A percentile compares a stretch with the other conserved stretches of the same genome.
Evolutionary conservation across 2,888 invertebrate genomes (phyloP).

Genomic region (Mythimna pallens): DNA sequence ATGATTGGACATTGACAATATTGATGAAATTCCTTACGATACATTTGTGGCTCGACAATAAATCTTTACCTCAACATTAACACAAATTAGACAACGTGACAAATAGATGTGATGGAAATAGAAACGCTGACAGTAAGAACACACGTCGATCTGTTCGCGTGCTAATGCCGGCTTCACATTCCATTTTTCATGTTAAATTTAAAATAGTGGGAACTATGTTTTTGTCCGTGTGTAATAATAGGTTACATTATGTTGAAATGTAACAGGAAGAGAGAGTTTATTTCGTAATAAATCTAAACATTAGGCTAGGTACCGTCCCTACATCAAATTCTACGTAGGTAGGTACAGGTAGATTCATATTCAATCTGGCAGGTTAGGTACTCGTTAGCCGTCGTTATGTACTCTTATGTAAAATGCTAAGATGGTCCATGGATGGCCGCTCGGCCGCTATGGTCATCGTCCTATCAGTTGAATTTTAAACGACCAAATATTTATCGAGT

Average conservation of each 20-base stretch:
- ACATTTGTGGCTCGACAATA: constrained; percentile 71
- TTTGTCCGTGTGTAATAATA: constrained; percentile 66
- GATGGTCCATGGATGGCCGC: constrained; percentile 18
- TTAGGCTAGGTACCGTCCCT: constrained; percentile 1
- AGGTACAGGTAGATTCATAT: neutral
- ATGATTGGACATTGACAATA: constrained; percentile 18
- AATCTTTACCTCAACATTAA: constrained; percentile 85
- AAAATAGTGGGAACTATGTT: constrained; percentile 77
- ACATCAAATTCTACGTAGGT: constrained; percentile 28
- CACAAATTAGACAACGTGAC: constrained; percentile 89
- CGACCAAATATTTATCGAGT: constrained; percentile 75
- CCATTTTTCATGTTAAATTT: constrained; percentile 89
- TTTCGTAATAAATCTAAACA: constrained; percentile 28
- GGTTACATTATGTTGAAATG: constrained; percentile 62
- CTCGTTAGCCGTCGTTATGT: constrained; percentile 1
- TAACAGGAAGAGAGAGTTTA: constrained; percentile 52
- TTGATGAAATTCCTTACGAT: constrained; percentile 40
- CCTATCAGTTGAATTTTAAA: constrained; percentile 59
- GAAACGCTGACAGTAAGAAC: constrained; percentile 86
- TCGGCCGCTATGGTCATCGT: constrained; percentile 17
- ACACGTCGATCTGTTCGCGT: constrained; percentile 84
- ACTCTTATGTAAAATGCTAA: constrained; percentile 9
- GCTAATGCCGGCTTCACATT: constrained; percentile 79
- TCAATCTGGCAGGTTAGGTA: constrained; percentile 1
- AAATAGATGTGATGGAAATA: constrained; percentile 86